Evolutionary conservation across 92 coral and sea anemone genomes (phyloP).

Genomic region (Parazoanthus darwini): DNA sequence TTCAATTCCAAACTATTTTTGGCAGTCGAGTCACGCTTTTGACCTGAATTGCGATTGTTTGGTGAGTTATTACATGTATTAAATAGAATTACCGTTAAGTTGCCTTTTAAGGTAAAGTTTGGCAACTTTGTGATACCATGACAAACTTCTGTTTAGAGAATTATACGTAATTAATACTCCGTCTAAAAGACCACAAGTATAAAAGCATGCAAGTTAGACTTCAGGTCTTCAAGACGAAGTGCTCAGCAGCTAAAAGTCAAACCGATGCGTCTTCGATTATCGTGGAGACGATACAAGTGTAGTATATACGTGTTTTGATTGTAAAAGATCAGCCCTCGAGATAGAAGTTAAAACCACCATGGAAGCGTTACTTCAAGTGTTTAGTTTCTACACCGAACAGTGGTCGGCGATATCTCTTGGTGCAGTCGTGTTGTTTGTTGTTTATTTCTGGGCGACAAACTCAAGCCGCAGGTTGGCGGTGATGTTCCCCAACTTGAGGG

Average conservation of each 20-base stretch:
- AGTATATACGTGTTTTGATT: background rate
- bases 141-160: background rate
- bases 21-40: background rate
- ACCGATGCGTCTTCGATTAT: background rate
- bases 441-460: conserved; percentile 6
- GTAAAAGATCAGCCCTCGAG: background rate
- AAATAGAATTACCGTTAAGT: background rate
- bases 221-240: background rate
- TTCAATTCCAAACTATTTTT: background rate
- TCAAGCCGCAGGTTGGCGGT: conserved; percentile 41
- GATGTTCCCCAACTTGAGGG: conserved; percentile 55
- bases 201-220: background rate
- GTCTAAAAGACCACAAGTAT: background rate
- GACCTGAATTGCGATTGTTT: background rate
- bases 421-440: background rate
- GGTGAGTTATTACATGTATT: background rate
- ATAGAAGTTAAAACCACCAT: background rate
- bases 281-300: background rate
- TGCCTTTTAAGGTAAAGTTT: conserved; percentile 24
- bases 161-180: background rate
- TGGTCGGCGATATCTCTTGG: background rate
- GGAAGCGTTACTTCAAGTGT: background rate
- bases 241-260: background rate
- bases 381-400: background rate
- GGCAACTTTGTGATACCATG: background rate